A percentile compares a stretch with the other conserved stretches of the same genome.
Evolutionary conservation across 2,888 invertebrate species (phyloP).

Genomic region (Macropis europaea): DNA sequence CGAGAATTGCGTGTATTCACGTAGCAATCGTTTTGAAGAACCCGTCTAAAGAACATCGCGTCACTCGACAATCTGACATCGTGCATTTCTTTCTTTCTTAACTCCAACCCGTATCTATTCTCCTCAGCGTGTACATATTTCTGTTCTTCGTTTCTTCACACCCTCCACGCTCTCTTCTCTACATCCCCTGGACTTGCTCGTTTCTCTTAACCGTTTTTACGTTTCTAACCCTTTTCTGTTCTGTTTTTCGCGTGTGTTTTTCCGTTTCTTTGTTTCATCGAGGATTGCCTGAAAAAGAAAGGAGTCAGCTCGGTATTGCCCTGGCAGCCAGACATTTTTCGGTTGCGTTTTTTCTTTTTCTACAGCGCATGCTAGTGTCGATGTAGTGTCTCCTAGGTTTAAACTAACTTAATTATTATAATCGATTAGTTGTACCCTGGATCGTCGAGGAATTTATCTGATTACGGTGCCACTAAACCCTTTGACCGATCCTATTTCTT

Average conservation of each 20-base stretch:
- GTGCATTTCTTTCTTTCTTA: slow-evolving; percentile 28
- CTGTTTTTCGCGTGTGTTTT: slow-evolving; percentile 3
- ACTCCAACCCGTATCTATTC: background rate
- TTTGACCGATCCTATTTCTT: too few relatives aligned
- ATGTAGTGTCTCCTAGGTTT: slow-evolving; percentile 50
- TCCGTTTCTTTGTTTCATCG: slow-evolving; percentile 35
- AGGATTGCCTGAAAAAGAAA: background rate
- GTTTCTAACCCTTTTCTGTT: background rate
- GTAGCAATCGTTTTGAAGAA: too few relatives aligned
- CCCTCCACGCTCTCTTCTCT: slow-evolving; percentile 11
- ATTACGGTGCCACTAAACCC: too few relatives aligned
- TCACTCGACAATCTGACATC: slow-evolving; percentile 20
- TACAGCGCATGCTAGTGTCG: slow-evolving; percentile 54
- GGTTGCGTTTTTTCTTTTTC: slow-evolving; percentile 21
- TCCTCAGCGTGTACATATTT: background rate
- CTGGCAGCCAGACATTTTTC: slow-evolving; percentile 18
- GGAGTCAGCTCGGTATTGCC: slow-evolving; percentile 9
- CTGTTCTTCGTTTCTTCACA: background rate
- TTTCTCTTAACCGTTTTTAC: slow-evolving; percentile 37
- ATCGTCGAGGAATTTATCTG: slow-evolving; percentile 34
- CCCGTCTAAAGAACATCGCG: too few relatives aligned
- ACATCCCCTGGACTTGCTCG: slow-evolving; percentile 36
- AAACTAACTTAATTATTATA: slow-evolving; percentile 34
- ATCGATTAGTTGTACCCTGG: slow-evolving; percentile 12
- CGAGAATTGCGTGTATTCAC: too few relatives aligned